Conservation (phyloP, 2,113 vertebrate species). For the Taurulus bubalis region DNA sequence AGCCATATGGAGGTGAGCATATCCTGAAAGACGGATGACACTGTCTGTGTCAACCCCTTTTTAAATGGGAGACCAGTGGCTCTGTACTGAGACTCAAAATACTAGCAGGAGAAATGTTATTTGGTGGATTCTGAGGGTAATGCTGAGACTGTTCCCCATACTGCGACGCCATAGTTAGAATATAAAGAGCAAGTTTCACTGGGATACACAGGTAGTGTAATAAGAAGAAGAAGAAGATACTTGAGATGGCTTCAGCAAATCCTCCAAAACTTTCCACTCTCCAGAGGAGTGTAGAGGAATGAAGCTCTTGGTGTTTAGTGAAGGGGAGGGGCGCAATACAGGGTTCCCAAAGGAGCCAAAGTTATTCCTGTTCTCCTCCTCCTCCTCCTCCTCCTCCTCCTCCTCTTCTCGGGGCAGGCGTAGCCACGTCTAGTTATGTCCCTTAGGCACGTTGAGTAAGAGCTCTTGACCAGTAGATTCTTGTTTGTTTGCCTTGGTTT, state of each 20-base stretch:
- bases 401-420: slow-evolving; percentile 33
- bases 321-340: slow-evolving; percentile 38
- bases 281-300: slow-evolving; percentile 27
- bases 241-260: slow-evolving; percentile 11
- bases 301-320: slow-evolving; percentile 26
- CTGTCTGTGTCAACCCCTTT: neutral
- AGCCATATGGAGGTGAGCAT: too few species aligned
- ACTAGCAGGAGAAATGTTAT: slow-evolving; percentile 4
- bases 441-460: slow-evolving; percentile 13
- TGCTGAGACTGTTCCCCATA: neutral
- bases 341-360: slow-evolving; percentile 40
- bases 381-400: slow-evolving; percentile 26
- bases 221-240: slow-evolving; percentile 11
- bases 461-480: slow-evolving; percentile 33
- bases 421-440: slow-evolving; percentile 65
- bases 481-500: neutral
- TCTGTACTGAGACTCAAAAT: neutral
- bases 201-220: neutral
- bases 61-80: neutral
- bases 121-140: neutral
- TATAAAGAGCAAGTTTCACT: neutral
- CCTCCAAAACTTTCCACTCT: slow-evolving; percentile 61
- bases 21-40: neutral
- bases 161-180: slow-evolving; percentile 7
- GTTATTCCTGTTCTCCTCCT: slow-evolving; percentile 59